Evolutionary conservation across 2,113 vertebrate genomes (phyloP), one percentile per base, ranked within the genome.

Genomic region (Buteo buteo): DNA sequence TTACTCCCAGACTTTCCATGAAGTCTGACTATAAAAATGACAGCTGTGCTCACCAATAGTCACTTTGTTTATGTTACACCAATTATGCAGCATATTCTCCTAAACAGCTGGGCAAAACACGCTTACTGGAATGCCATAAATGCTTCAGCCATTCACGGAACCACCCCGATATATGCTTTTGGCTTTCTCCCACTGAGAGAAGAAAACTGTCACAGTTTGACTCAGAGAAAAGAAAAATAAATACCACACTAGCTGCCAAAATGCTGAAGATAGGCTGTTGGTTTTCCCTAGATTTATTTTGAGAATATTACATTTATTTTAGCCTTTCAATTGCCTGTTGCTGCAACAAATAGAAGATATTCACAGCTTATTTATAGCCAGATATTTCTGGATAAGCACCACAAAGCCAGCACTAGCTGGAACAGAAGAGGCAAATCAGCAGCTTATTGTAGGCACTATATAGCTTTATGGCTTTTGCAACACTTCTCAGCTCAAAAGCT

Each of bases 141-240:
- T 64, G 47, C 24, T 94, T 69, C n/a, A 94, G 69, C 40, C 80
- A 28, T 64, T 83, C 92, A 88, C 71, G 92, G 54, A 93, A 78
- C 22, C 64, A 86, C 79, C 90, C 74, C 38, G 2, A 81, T 74
- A 86, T 9, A 78, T 25, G 26, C 15, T 92, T 91, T 83, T 90
- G 90, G 76, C 64, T 92, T 95, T 19, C 69, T 81, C 82, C 61
- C 78, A 42, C 86, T 44, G 52, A 92, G 40, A 80, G n/a, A 49
- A 89, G 81, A 69, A 62, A 86, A 90, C 45, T 50, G 42, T 88
- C 54, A 36, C 84, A 38, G 59, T 83, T 88, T 93, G 55, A 92
- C 42, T 92, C 85, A 36, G 49, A 82, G 42, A 18, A 90, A 83
- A 94, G 59, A 44, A 92, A 92, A 96, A 95, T 66, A 96, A 94